Evolutionary conservation across 2,797 vertebrate genomes (phyloP).

Genomic region (Enteromius radiatus): DNA sequence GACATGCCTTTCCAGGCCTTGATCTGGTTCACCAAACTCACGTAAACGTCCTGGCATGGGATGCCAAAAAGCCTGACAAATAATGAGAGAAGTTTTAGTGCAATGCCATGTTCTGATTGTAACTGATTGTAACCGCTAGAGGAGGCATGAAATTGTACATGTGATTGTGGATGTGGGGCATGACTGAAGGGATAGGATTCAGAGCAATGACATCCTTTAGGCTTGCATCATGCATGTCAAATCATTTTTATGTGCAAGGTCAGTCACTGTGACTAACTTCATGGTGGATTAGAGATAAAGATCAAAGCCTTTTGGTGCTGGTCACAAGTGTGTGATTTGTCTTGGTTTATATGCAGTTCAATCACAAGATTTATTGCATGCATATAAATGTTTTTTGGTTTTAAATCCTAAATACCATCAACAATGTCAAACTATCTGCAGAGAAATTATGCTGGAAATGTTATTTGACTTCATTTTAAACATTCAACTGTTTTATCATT

Average conservation of each 20-base stretch:
- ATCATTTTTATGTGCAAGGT: background rate
- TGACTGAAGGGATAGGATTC: background rate
- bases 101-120: background rate
- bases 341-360: background rate
- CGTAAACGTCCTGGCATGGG: slow-evolving; percentile 58
- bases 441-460: background rate
- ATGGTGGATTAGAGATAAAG: background rate
- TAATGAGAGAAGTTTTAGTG: background rate
- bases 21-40: slow-evolving; percentile 72
- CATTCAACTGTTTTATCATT: background rate
- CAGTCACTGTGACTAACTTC: background rate
- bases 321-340: slow-evolving; percentile 19
- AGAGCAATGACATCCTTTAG: background rate
- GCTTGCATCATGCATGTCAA: background rate
- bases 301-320: background rate
- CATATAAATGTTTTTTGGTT: background rate
- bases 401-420: background rate
- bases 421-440: background rate
- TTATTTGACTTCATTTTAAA: background rate
- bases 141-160: background rate
- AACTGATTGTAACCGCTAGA: background rate
- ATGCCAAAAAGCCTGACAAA: slow-evolving; percentile 55
- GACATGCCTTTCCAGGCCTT: slow-evolving; percentile 69
- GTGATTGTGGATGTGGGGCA: background rate
- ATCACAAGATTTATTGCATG: background rate